Base-by-base conservation (phyloP, 2,113 vertebrate genomes). In the Bujurquina vittata region DNA sequence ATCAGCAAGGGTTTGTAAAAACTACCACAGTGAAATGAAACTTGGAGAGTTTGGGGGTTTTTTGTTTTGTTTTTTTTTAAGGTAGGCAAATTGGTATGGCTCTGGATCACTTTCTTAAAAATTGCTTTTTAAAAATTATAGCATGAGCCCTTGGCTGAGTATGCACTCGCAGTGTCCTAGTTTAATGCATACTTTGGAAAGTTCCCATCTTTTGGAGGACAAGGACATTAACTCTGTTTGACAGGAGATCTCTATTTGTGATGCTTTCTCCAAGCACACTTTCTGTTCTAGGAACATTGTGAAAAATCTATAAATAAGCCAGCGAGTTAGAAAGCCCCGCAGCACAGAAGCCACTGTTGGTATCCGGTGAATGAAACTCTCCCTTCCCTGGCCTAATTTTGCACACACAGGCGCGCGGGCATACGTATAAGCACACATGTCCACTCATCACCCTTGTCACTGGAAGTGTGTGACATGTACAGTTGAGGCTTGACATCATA, bases 241-340 rank as follows among this genome's bases (percentile, higher is more conserved):
- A 83, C 85, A 74, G 62, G 75, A 63, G 73, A 84, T 75, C 75
- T 84, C 78, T 67, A 86, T 84, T 92, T 77, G 31, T 59, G 56
- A 80, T 33, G 22, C 33, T 33, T 72, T 75, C 49, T 23, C 22
- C 7, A 22, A 33, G 46, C 52, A n/a, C 4, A 17, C 37, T 20
- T 4, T 26, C 62, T 46, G 52, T 67, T 89, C 79, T 7, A 37
- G 63, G 37, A 75, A 80, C 73, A 74, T 60, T 63, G 59, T 80
- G 57, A 78, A 76, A 74, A 78, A 55, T 84, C 87, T 90, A 87
- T 86, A 94, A 94, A 93, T 93, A 84, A 82, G 58, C 40, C 75
- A 17, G 22, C 8, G 62, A 86, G 77, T 55, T 65, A 1, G 23
- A 79, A 80, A 3, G 40, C 83, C 80, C 88, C 2, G 62, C 33